A percentile compares a stretch with the other conserved stretches of the same genome.
These are phyloP conservation scores for Phaethornis superciliosus DNA, from an alignment of 2,113 vertebrate species.

Conservation along the genomic window DNA sequence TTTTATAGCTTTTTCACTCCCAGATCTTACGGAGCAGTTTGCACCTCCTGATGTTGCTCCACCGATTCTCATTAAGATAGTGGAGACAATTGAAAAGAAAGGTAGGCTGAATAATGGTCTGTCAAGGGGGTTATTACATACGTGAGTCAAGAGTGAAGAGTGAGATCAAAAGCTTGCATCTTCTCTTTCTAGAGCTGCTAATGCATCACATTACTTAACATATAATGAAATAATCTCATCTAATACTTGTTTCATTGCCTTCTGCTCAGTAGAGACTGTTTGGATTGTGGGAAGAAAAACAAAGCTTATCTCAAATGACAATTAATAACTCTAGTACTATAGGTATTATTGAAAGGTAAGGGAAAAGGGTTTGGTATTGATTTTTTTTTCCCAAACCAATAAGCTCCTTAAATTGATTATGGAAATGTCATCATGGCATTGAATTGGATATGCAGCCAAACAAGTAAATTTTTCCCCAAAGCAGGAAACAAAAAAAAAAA, in stretches of 20 bases:
- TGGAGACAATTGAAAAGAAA: slow-evolving; percentile 94
- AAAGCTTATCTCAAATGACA: not conserved
- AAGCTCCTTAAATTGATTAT: not conserved
- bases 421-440: not conserved
- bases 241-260: not conserved
- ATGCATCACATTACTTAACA: not conserved
- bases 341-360: not conserved
- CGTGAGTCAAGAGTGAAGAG: not conserved
- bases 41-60: slow-evolving; percentile 86
- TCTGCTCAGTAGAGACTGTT: not conserved
- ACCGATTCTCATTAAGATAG: slow-evolving; percentile 83
- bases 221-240: not conserved
- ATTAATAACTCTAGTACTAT: not conserved
- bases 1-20: slow-evolving; percentile 80
- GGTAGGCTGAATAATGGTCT: slow-evolving; percentile 73
- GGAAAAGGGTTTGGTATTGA: not conserved
- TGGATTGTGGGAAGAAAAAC: not conserved
- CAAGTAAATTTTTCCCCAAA: not conserved
- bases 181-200: not conserved
- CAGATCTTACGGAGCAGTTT: slow-evolving; percentile 92
- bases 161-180: not conserved
- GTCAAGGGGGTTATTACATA: not conserved
- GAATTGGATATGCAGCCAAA: not conserved
- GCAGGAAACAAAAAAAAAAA: accelerated
- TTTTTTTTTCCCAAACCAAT: not conserved